These are phyloP conservation scores for Belonocnema kinseyi DNA, from an alignment of 1,140 invertebrate genomes.

Conservation along the genomic window DNA sequence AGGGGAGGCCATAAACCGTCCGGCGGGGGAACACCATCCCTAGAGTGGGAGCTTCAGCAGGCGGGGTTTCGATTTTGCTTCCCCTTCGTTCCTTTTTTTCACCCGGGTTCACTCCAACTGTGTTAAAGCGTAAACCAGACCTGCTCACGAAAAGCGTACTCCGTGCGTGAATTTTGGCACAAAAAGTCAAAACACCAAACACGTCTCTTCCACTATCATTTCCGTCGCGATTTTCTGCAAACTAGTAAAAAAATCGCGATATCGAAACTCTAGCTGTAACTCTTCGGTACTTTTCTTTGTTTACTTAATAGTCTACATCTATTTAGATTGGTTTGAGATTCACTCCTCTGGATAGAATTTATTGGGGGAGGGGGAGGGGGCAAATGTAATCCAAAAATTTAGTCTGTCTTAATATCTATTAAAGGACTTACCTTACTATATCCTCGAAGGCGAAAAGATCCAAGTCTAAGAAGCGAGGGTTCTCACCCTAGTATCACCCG, in stretches of 20 bases:
- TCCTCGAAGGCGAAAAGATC: background rate
- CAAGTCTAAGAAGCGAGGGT: background rate
- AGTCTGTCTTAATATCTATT: too few relatives aligned
- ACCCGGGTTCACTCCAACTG: slow-evolving; percentile 38
- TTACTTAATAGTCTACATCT: too few relatives aligned
- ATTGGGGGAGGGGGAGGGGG: too few relatives aligned
- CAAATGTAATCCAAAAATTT: too few relatives aligned
- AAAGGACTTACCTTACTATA: too few relatives aligned
- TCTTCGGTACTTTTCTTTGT: too few relatives aligned
- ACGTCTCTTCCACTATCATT: slow-evolving; percentile 23
- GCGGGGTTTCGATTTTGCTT: slow-evolving; percentile 47
- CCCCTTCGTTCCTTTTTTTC: slow-evolving; percentile 28
- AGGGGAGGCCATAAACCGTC: slow-evolving; percentile 35
- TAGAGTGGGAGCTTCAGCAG: slow-evolving; percentile 42
- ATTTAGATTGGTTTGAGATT: too few relatives aligned
- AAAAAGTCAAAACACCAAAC: slow-evolving; percentile 64
- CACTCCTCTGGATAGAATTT: too few relatives aligned
- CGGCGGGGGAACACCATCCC: slow-evolving; percentile 27
- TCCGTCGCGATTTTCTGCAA: background rate
- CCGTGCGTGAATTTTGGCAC: slow-evolving; percentile 70
- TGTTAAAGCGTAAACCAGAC: slow-evolving; percentile 58
- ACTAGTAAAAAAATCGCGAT: background rate
- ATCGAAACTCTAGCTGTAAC: too few relatives aligned
- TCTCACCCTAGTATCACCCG: slow-evolving; percentile 34
- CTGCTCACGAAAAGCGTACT: slow-evolving; percentile 40